Conservation (phyloP, 2,113 vertebrate species). For the Mungos mungo region DNA sequence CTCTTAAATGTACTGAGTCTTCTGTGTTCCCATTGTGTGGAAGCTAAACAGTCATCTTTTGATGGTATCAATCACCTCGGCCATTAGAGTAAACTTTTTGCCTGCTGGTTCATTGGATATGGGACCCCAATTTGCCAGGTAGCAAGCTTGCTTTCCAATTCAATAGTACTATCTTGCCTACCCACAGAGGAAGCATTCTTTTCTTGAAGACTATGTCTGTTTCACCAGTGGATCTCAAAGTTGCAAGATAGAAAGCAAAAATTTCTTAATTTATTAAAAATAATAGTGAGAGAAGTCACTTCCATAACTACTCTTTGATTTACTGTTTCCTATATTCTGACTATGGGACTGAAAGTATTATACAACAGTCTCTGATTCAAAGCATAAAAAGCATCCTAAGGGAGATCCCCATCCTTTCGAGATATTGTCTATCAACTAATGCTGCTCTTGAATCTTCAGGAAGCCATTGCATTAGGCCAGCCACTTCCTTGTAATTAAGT, state of each 20-base stretch:
- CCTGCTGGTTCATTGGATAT: background rate
- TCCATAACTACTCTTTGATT: background rate
- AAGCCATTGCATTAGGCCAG: background rate
- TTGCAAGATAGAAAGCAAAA: background rate
- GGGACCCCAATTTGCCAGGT: background rate
- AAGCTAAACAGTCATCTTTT: background rate
- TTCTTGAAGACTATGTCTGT: background rate
- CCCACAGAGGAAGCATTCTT: background rate
- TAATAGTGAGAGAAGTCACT: background rate
- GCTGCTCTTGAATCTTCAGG: background rate
- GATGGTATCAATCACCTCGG: background rate
- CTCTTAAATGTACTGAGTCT: background rate
- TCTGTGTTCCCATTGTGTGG: background rate
- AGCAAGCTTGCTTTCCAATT: background rate
- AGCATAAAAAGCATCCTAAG: background rate
- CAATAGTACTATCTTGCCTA: background rate
- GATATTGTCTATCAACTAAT: background rate
- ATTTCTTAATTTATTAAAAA: background rate
- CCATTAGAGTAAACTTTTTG: background rate
- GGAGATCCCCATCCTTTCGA: background rate
- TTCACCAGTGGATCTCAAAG: background rate
- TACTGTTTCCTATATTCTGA: background rate
- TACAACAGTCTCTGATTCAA: background rate
- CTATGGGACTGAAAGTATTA: background rate
- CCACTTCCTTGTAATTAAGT: background rate